Evolutionary conservation across 1,140 invertebrate species (phyloP), one percentile per base, ranked within the genome.

Genomic region (Dendrolimus kikuchii): DNA sequence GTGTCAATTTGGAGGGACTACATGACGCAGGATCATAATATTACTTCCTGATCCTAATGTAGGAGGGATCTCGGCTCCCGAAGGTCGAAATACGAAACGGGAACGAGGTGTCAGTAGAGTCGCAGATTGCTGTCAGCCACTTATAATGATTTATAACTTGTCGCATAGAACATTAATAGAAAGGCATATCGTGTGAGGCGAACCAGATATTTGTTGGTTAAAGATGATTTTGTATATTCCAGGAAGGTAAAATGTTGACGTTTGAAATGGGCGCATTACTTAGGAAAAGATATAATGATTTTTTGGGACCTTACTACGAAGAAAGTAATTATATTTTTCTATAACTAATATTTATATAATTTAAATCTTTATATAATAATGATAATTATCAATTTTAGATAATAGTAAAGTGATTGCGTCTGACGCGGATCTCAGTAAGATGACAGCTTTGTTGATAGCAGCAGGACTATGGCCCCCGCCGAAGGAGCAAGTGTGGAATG

Each of bases 341-440:
- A 53, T 38, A 49, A 10, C 36, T 48, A 46, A 23, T 40, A 43
- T 10, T 23, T 42, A 38, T 40, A 45, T 9, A 10, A 7, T 43
- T 45, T 8, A 5, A 9, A n/a, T 45, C n/a, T 9, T 37, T 44
- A 81, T 77, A 81, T 7, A 76, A 71, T 40, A 81, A 74, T 45
- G 74, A 81, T 23, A 23, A 23, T 43, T 6, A 8, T n/a, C 23
- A n/a, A 9, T n/a, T 9, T 37, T 44, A 81, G 77, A 81, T 7
- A 76, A 71, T 40, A 81, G 75, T 45, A 74, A 81, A 5, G 84
- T 86, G 0, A 90, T 92, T 74, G 91, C 92, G 46, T 95, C 94
- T 0, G 92, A 92, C 60, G 90, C 91, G 0, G 92, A 95, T 68
- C 77, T 95, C 23, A 92, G 93, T 54, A 88, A 94, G 65, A 92